Percentiles rank a stretch among this genome's conserved stretches.
Evolutionary conservation across 1,140 invertebrate species (phyloP).

Genomic region (Fopius arisanus): DNA sequence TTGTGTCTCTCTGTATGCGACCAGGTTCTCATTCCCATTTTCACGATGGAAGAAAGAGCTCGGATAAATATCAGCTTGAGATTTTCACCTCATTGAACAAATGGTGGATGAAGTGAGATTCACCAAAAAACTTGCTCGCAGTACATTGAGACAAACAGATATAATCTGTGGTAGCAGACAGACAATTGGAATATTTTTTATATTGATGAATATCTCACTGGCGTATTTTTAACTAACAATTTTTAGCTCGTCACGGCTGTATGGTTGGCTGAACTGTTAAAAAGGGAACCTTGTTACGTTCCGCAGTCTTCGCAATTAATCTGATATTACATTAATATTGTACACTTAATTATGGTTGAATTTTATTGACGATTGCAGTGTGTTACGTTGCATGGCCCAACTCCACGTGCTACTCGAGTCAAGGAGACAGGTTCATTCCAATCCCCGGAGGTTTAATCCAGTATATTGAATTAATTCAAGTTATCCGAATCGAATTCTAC

Average conservation of each 20-base stretch:
- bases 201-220: neutral
- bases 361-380: slow-evolving; percentile 56
- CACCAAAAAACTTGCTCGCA: slow-evolving; percentile 11
- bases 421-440: neutral
- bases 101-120: too few species aligned
- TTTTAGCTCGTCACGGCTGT: slow-evolving; percentile 66
- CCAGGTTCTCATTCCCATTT: neutral
- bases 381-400: slow-evolving; percentile 64
- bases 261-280: slow-evolving; percentile 66
- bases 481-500: too few species aligned
- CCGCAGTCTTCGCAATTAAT: slow-evolving; percentile 63
- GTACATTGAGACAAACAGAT: neutral
- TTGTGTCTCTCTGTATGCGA: neutral
- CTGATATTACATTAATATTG: slow-evolving; percentile 36
- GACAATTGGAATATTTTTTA: neutral
- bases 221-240: slow-evolving; percentile 34
- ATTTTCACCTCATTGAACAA: too few species aligned
- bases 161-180: neutral
- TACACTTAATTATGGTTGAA: slow-evolving; percentile 49
- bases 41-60: neutral
- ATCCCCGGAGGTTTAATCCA: neutral
- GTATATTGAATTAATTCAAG: neutral
- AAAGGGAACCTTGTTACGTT: slow-evolving; percentile 67
- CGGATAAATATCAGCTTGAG: too few species aligned
- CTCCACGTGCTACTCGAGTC: slow-evolving; percentile 30